Conservation (phyloP, 1,140 invertebrate genomes). For the Drosophila ogumai region DNA sequence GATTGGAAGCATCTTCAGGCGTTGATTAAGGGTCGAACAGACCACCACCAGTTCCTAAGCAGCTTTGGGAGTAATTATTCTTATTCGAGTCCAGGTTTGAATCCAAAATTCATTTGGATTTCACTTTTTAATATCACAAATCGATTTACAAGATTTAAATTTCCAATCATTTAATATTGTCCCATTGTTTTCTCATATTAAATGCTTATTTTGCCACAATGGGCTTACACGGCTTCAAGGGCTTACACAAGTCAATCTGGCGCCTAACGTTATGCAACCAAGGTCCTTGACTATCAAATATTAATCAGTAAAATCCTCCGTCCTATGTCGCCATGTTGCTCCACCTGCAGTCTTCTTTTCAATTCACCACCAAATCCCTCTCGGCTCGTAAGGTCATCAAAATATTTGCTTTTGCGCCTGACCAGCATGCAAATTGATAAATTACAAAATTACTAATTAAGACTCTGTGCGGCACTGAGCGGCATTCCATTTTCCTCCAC, state of each 20-base stretch:
- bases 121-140: not conserved
- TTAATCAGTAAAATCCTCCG: conserved; percentile 46
- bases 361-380: conserved; percentile 15
- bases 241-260: conserved; percentile 27
- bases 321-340: conserved; percentile 11
- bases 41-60: not conserved
- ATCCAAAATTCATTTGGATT: not conserved
- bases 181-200: not conserved
- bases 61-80: conserved; percentile 1
- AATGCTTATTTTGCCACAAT: conserved; percentile 15
- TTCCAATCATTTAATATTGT: not conserved
- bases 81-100: not conserved
- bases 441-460: conserved; percentile 82
- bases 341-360: conserved; percentile 18
- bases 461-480: conserved; percentile 24
- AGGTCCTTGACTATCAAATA: conserved; percentile 43
- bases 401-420: conserved; percentile 61
- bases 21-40: conserved; percentile 12
- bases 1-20: conserved; percentile 42
- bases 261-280: conserved; percentile 5
- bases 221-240: conserved; percentile 20
- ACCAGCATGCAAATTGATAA: conserved; percentile 74
- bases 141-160: not conserved
- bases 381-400: conserved; percentile 34
- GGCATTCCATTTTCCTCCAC: conserved; percentile 4